These are phyloP conservation scores for Villa cingulata DNA, from an alignment of 2,888 invertebrate species.

Conservation along the genomic window DNA sequence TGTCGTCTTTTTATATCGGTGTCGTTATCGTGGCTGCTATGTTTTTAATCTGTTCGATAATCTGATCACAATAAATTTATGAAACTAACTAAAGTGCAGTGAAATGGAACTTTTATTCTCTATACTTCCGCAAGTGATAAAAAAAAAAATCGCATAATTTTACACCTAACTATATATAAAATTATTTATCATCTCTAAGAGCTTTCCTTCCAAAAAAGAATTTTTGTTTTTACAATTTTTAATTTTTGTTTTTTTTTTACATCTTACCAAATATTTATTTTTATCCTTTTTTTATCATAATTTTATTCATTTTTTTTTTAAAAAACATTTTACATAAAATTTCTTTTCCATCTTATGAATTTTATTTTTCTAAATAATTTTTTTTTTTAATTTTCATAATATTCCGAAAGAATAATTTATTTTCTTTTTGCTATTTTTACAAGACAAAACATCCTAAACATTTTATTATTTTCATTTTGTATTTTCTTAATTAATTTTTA, in stretches of 20 bases:
- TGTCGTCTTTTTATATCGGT: too few species aligned
- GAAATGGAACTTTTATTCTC: too few species aligned
- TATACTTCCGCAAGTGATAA: too few species aligned
- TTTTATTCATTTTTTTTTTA: slow-evolving; percentile 1
- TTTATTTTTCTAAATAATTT: neutral
- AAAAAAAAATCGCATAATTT: too few species aligned
- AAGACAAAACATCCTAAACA: too few species aligned
- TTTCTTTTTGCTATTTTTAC: too few species aligned
- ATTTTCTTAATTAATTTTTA: neutral
- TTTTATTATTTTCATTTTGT: too few species aligned
- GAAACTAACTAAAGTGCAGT: too few species aligned
- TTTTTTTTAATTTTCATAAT: neutral
- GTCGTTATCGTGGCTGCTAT: too few species aligned
- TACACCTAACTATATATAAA: too few species aligned
- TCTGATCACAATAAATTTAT: too few species aligned
- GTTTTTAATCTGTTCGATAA: too few species aligned
- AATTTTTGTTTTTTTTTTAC: slow-evolving; percentile 5
- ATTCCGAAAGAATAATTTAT: neutral
- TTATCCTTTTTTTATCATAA: neutral
- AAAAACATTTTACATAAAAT: slow-evolving; percentile 6
- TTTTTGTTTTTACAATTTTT: neutral
- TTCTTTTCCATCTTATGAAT: neutral
- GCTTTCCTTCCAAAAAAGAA: slow-evolving; percentile 7
- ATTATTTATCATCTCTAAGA: neutral
- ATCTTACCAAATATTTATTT: neutral